Evolutionary conservation across 2,113 vertebrate species (phyloP).

Genomic region (Alectura lathami): DNA sequence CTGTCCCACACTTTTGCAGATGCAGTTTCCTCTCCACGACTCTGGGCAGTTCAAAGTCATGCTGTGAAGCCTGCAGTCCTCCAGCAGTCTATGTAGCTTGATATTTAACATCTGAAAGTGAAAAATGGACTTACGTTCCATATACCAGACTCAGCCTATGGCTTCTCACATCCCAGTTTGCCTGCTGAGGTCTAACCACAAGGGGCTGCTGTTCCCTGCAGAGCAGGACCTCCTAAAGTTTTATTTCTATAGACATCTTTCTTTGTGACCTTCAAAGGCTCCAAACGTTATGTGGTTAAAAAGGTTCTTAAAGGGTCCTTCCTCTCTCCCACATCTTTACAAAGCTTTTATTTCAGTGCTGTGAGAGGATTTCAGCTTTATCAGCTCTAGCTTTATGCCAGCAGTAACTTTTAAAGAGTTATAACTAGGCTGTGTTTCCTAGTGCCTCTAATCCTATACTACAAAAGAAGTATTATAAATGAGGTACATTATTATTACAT

Average conservation of each 20-base stretch:
- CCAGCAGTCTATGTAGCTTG: background rate
- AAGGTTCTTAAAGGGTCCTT: background rate
- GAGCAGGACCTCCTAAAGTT: background rate
- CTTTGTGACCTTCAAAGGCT: background rate
- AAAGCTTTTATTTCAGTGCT: slow-evolving; percentile 36
- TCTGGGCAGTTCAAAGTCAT: background rate
- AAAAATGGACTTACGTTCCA: background rate
- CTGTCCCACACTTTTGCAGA: fast-evolving
- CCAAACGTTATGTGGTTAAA: background rate
- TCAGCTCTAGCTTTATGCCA: slow-evolving; percentile 16
- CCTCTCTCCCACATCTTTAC: background rate
- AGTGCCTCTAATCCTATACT: background rate
- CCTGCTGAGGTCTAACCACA: background rate
- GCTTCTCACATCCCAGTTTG: fast-evolving
- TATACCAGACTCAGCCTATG: background rate
- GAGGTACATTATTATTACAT: slow-evolving; percentile 40
- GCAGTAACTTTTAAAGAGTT: slow-evolving; percentile 36
- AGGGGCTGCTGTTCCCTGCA: background rate
- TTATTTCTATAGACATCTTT: background rate
- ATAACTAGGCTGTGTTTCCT: slow-evolving; percentile 8
- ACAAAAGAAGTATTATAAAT: slow-evolving; percentile 46
- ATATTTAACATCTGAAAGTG: background rate
- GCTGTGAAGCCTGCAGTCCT: background rate
- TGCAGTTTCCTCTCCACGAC: background rate
- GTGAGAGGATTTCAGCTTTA: slow-evolving; percentile 28